Percentiles rank a stretch among this genome's conserved stretches.
Conservation (phyloP, 2,797 vertebrate species). For the Ctenochaetus hawaiiensis region DNA sequence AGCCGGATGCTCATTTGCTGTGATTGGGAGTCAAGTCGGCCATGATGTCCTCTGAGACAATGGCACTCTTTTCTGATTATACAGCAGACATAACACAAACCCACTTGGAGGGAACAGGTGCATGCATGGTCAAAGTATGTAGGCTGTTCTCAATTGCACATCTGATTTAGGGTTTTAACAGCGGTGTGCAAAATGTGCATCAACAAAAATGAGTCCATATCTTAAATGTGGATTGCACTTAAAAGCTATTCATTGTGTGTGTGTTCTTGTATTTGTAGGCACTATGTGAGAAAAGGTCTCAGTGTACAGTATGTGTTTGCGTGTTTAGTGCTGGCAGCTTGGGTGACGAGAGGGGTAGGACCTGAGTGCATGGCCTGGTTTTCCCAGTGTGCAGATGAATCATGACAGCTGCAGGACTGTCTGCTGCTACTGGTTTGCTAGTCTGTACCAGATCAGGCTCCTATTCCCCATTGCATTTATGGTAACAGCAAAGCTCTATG, state of each 20-base stretch:
- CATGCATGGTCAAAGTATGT: conserved; percentile 19
- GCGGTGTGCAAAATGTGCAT: conserved; percentile 16
- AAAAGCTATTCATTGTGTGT: not conserved
- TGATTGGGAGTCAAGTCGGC: conserved; percentile 50
- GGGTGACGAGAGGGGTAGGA: conserved; percentile 65
- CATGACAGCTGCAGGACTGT: conserved; percentile 83
- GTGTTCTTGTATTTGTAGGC: conserved; percentile 60
- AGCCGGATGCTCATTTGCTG: conserved; percentile 49
- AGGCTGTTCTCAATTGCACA: conserved; percentile 7
- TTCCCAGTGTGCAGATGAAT: conserved; percentile 78
- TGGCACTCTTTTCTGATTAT: conserved; percentile 34
- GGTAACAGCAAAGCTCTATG: conserved; percentile 64
- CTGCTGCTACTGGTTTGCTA: conserved; percentile 70
- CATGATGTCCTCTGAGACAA: conserved; percentile 48
- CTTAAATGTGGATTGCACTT: conserved; percentile 32
- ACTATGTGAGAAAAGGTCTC: conserved; percentile 66
- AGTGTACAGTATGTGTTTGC: conserved; percentile 60
- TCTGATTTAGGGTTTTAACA: conserved; percentile 26
- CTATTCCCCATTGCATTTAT: conserved; percentile 69
- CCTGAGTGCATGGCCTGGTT: conserved; percentile 72
- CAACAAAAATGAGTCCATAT: conserved; percentile 38
- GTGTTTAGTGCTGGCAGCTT: conserved; percentile 71
- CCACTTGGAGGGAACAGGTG: conserved; percentile 46
- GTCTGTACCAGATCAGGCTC: conserved; percentile 54
- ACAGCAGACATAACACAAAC: conserved; percentile 24